Evolutionary conservation across 2,113 vertebrate genomes (phyloP).

Genomic region (Amblyopsis rosae): DNA sequence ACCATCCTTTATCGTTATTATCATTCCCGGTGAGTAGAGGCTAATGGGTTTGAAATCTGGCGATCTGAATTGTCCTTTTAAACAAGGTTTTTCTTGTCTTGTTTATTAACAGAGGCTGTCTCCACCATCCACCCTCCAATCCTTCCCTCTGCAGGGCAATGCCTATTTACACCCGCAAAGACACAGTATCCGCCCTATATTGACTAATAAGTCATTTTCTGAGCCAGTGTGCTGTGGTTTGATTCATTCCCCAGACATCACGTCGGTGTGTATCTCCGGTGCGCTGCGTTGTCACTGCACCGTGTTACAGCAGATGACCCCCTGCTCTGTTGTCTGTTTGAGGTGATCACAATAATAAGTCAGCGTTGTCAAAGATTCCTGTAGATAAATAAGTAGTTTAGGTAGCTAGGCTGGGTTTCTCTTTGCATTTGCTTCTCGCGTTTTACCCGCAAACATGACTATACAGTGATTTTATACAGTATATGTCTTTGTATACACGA

Average conservation of each 20-base stretch:
- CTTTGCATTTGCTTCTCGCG: slow-evolving; percentile 25
- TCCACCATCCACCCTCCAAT: slow-evolving; percentile 29
- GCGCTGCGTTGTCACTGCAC: slow-evolving; percentile 38
- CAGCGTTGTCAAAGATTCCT: slow-evolving; percentile 60
- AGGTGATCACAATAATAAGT: slow-evolving; percentile 77
- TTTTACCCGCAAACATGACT: slow-evolving; percentile 8
- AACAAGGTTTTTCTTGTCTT: slow-evolving; percentile 77
- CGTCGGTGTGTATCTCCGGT: slow-evolving; percentile 40
- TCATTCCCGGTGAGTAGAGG: slow-evolving; percentile 76
- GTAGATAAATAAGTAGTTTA: slow-evolving; percentile 16
- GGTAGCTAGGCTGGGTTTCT: slow-evolving; percentile 34
- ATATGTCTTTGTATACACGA: neutral
- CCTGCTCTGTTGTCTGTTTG: slow-evolving; percentile 71
- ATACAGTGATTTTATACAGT: neutral
- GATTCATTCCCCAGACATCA: slow-evolving; percentile 66
- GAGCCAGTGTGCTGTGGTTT: slow-evolving; percentile 64
- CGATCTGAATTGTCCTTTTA: slow-evolving; percentile 82
- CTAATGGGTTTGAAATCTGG: slow-evolving; percentile 81
- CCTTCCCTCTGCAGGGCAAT: slow-evolving; percentile 47
- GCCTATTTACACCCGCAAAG: slow-evolving; percentile 71
- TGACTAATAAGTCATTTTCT: slow-evolving; percentile 77
- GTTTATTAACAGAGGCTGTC: slow-evolving; percentile 71
- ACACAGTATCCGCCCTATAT: slow-evolving; percentile 68
- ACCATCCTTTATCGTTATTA: slow-evolving; percentile 77
- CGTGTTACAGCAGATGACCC: slow-evolving; percentile 73